A percentile compares a stretch with the other conserved stretches of the same genome.
Conservation (phyloP, 2,888 invertebrate species). For the Strigamia transsilvanica region DNA sequence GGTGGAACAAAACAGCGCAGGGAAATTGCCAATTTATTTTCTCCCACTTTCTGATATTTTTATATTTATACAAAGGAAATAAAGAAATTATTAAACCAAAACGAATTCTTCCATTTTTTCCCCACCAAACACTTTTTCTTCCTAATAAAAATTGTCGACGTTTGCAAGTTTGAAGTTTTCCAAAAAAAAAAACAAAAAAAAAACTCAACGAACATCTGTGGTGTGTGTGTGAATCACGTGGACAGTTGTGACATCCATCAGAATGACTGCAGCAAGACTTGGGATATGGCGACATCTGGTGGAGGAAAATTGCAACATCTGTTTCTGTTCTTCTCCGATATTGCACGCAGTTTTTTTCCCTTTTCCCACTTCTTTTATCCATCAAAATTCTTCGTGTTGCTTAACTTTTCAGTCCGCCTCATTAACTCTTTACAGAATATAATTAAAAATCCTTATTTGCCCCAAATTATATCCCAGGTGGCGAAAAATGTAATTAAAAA, state of each 20-base stretch:
- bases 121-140: too few relatives aligned
- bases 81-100: too few relatives aligned
- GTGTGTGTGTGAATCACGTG: neutral
- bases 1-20: too few relatives aligned
- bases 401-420: neutral
- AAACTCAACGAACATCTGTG: neutral
- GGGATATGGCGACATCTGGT: neutral
- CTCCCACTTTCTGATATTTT: too few relatives aligned
- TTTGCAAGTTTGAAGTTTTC: neutral
- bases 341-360: neutral
- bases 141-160: neutral
- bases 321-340: neutral
- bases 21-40: too few relatives aligned
- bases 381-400: neutral
- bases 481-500: neutral
- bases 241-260: conserved; percentile 3
- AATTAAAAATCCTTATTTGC: neutral
- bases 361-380: neutral
- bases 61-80: too few relatives aligned
- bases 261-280: neutral
- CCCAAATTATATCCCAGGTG: neutral
- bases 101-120: too few relatives aligned
- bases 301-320: neutral
- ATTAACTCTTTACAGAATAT: conserved; percentile 3
- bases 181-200: neutral